phyloP scores from a whole-genome alignment of 2,113 vertebrate genomes.

The Diphyllodes magnificus region DNA sequence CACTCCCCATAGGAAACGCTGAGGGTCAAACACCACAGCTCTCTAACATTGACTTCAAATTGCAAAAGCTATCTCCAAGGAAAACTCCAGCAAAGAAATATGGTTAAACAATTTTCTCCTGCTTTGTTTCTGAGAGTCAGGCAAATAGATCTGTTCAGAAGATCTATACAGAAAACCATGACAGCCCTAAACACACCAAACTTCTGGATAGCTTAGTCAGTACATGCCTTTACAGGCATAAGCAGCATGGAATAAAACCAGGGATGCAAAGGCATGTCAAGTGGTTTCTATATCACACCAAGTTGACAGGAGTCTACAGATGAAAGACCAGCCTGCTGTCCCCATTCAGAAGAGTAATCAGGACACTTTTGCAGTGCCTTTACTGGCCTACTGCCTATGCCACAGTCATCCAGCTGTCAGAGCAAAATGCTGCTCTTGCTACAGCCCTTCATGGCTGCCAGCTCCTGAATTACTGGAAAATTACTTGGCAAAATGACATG shows the following conservation, averaged over 20 bases:
- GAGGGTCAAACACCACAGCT: neutral
- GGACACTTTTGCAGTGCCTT: neutral
- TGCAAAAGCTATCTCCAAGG: neutral
- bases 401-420: conserved; percentile 17
- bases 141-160: neutral
- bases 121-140: neutral
- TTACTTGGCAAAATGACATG: neutral
- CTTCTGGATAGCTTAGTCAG: neutral
- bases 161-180: neutral
- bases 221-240: neutral
- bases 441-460: neutral
- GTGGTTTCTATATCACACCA: neutral
- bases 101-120: neutral
- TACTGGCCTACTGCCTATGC: neutral
- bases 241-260: neutral
- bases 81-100: neutral
- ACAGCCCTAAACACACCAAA: neutral
- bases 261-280: neutral
- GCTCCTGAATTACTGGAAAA: conserved; percentile 24
- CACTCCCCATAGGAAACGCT: neutral
- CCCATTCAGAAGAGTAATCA: neutral
- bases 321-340: neutral
- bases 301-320: neutral
- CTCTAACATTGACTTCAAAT: neutral
- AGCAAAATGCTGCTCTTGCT: neutral